Evolutionary conservation across 2,113 vertebrate species (phyloP).

Genomic region (Orthonyx spaldingii): DNA sequence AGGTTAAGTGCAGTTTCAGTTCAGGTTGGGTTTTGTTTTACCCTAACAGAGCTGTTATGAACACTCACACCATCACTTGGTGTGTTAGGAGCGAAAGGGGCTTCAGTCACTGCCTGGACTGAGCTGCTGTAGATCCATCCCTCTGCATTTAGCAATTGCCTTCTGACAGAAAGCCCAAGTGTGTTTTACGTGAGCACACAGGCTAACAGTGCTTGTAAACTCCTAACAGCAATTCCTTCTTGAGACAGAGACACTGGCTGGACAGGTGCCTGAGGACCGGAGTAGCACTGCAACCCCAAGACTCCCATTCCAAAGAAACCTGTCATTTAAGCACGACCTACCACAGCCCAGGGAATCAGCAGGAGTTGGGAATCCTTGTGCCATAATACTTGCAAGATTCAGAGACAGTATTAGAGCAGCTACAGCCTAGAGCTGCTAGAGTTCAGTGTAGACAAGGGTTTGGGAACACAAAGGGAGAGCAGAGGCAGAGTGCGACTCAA

Average conservation of each 20-base stretch:
- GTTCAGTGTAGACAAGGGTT: fast-evolving
- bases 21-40: neutral
- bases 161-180: neutral
- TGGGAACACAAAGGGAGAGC: neutral
- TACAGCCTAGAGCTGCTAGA: neutral
- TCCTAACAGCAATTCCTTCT: neutral
- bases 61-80: neutral
- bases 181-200: fast-evolving
- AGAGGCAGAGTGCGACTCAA: neutral
- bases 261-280: neutral
- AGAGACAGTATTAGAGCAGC: neutral
- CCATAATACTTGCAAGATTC: neutral
- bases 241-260: neutral
- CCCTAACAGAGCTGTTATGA: neutral
- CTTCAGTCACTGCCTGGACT: neutral
- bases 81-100: neutral
- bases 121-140: neutral
- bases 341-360: neutral
- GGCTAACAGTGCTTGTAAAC: neutral
- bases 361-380: neutral
- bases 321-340: neutral
- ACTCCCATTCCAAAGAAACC: neutral
- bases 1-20: neutral
- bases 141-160: neutral
- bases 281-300: neutral